Conservation (phyloP, 2,797 vertebrate species). For the Chrysocyon brachyurus region DNA sequence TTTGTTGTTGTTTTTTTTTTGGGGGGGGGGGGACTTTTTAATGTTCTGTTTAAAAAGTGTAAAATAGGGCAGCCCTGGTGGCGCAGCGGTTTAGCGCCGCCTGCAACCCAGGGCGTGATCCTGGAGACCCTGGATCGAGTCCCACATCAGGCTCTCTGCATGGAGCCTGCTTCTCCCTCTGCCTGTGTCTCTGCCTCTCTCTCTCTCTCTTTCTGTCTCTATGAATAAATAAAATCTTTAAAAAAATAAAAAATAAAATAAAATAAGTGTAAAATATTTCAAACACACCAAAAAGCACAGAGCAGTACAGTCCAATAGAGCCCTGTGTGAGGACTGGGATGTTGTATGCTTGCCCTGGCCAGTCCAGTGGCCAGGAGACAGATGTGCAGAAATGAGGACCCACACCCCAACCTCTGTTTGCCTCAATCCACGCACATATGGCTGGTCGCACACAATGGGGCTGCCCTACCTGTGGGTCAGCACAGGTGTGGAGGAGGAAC, state of each 20-base stretch:
- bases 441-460: rapidly evolving
- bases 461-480: rapidly evolving
- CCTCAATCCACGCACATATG: rapidly evolving
- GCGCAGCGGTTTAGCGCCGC: no score
- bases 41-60: no score
- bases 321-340: rapidly evolving
- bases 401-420: rapidly evolving
- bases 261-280: not conserved
- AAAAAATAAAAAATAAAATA: no score
- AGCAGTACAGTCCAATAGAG: rapidly evolving
- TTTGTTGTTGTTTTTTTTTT: no score
- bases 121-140: no score
- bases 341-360: rapidly evolving
- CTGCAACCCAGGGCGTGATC: no score
- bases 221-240: no score
- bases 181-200: no score
- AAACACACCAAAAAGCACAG: rapidly evolving
- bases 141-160: no score
- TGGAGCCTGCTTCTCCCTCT: no score
- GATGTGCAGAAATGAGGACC: not conserved
- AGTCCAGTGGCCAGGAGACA: rapidly evolving
- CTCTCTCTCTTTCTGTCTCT: no score
- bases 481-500: rapidly evolving
- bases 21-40: not conserved
- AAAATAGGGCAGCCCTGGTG: not conserved